phyloP scores from a whole-genome alignment of 23 tunicate genomes.

The Clavelina lepadiformis region DNA sequence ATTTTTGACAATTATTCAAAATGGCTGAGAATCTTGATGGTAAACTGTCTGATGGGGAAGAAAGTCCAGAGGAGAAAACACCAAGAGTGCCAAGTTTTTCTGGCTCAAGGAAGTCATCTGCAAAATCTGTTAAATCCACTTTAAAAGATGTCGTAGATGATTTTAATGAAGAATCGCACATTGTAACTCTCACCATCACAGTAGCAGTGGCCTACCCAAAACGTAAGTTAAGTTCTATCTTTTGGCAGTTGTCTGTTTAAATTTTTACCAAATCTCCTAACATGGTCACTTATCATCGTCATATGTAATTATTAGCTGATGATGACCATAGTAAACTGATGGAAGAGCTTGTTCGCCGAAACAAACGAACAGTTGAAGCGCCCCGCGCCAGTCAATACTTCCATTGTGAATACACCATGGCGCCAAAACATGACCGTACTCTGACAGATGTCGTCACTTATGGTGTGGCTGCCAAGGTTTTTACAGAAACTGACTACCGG shows the following conservation, averaged over 20 bases:
- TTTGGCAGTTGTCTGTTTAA: not conserved
- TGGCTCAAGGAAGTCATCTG: constrained; percentile 3
- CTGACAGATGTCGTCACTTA: constrained; percentile 84
- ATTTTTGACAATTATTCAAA: too few species aligned
- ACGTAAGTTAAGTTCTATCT: constrained; percentile 30
- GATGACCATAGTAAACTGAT: constrained; percentile 59
- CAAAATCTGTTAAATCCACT: constrained; percentile 1
- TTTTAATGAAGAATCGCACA: not conserved
- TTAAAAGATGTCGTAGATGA: not conserved
- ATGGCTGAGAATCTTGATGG: too few species aligned
- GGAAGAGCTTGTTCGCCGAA: constrained; percentile 66
- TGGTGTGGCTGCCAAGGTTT: constrained; percentile 86
- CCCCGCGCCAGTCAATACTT: constrained; percentile 68
- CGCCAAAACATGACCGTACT: constrained; percentile 45
- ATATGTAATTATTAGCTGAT: constrained; percentile 20
- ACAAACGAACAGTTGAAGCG: constrained; percentile 80
- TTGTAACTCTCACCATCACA: constrained; percentile 32
- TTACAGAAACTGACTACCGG: constrained; percentile 70
- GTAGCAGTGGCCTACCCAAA: constrained; percentile 63
- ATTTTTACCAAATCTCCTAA: not conserved
- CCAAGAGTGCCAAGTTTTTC: constrained; percentile 7
- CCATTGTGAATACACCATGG: constrained; percentile 64
- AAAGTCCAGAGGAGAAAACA: too few species aligned
- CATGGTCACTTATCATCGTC: not conserved
- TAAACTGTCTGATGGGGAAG: too few species aligned